Evolutionary conservation across 2,113 vertebrate genomes (phyloP).

Genomic region (Psittacus erithacus): DNA sequence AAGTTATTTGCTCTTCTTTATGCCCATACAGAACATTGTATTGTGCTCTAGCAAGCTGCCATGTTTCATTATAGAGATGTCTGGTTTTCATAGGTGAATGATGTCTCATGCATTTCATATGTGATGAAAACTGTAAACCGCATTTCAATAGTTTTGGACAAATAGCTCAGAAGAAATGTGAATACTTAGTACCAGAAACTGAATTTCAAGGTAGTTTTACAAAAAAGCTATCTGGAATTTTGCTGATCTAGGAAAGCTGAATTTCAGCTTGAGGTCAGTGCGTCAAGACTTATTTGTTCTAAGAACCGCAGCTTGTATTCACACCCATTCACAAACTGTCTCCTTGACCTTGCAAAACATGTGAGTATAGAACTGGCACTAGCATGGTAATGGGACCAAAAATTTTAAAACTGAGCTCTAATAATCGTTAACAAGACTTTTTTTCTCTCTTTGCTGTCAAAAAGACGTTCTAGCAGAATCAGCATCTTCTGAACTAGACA

Average conservation of each 20-base stretch:
- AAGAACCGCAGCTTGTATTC: background rate
- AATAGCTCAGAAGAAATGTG: constrained; percentile 6
- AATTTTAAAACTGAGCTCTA: background rate
- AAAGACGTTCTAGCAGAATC: background rate
- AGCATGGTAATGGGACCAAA: background rate
- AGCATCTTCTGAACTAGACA: background rate
- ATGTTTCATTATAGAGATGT: background rate
- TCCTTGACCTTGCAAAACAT: background rate
- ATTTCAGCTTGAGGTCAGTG: constrained; percentile 9
- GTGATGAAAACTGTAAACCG: constrained; percentile 10
- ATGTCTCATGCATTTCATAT: background rate
- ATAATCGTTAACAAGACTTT: background rate
- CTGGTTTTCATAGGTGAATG: background rate
- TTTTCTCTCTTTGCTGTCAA: background rate
- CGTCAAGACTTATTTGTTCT: background rate
- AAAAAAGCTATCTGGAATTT: background rate
- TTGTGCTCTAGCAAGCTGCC: background rate
- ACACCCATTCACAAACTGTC: background rate
- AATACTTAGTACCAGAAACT: background rate
- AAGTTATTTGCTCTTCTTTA: constrained; percentile 3
- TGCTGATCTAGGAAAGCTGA: constrained; percentile 26
- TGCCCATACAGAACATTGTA: background rate
- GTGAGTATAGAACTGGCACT: background rate
- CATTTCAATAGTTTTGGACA: background rate
- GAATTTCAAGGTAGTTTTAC: background rate